Percentiles rank a stretch among this genome's conserved stretches.
Conservation (phyloP, 2,888 invertebrate genomes). For the Thelaira solivaga region DNA sequence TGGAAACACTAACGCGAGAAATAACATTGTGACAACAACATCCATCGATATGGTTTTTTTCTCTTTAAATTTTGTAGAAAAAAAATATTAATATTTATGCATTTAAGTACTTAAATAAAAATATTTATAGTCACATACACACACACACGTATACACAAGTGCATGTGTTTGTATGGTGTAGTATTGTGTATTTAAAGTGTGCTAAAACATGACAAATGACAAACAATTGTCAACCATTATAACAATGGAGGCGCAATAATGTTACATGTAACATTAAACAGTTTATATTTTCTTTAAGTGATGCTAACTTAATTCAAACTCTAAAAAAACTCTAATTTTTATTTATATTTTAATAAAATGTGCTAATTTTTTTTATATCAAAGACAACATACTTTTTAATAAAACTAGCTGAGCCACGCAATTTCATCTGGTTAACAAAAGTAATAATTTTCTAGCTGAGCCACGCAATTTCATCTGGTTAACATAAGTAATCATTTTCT, state of each 20-base stretch:
- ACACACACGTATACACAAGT: not conserved
- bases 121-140: not conserved
- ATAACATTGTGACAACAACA: constrained; percentile 56
- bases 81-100: constrained; percentile 5
- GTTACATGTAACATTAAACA: constrained; percentile 17
- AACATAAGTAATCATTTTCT: too few relatives aligned
- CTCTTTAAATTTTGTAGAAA: not conserved
- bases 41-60: constrained; percentile 35
- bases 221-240: constrained; percentile 62
- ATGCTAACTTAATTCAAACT: constrained; percentile 11
- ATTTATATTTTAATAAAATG: too few relatives aligned
- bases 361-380: too few relatives aligned
- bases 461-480: too few relatives aligned
- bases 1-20: constrained; percentile 44
- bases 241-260: constrained; percentile 52
- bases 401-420: too few relatives aligned
- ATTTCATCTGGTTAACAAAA: too few relatives aligned
- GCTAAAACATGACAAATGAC: constrained; percentile 63
- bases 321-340: too few relatives aligned
- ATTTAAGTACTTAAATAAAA: constrained; percentile 37
- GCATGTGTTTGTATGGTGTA: not conserved
- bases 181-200: constrained; percentile 54
- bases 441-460: too few relatives aligned
- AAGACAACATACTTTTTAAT: too few relatives aligned
- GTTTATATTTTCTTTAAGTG: constrained; percentile 21